Percentiles rank a stretch among this genome's conserved stretches.
phyloP scores from a whole-genome alignment of 2,113 vertebrate genomes.

The Gracilinanus agilis region DNA sequence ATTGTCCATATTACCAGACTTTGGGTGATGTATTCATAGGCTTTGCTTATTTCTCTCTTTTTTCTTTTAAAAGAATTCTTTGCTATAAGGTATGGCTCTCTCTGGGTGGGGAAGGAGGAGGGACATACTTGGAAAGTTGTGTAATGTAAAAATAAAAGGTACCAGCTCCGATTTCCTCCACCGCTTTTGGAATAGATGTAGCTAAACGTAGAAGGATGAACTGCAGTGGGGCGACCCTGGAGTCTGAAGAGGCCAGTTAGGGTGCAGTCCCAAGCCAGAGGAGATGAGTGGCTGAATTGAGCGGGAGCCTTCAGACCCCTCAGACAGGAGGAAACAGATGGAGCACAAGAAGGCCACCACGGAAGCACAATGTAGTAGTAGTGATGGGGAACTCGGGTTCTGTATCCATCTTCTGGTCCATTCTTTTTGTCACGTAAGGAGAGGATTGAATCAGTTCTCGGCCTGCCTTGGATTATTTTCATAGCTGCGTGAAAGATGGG shows the following conservation, averaged over 20 bases:
- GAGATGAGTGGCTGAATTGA: not conserved
- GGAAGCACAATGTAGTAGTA: not conserved
- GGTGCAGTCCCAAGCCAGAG: not conserved
- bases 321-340: not conserved
- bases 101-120: not conserved
- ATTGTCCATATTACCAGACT: not conserved
- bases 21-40: not conserved
- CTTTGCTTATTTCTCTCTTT: not conserved
- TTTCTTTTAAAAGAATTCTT: not conserved
- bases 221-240: not conserved
- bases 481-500: not conserved
- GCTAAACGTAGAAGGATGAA: not conserved
- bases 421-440: not conserved
- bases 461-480: not conserved
- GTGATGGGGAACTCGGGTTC: not conserved
- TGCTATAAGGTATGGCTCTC: not conserved
- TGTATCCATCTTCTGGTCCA: not conserved
- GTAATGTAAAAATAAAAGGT: not conserved
- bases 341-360: not conserved
- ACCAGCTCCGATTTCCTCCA: not conserved
- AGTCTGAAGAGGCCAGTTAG: not conserved
- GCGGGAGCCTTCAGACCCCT: not conserved
- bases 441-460: not conserved
- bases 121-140: not conserved
- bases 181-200: not conserved